Base-by-base conservation (phyloP, 2,797 vertebrate genomes). In the Ibycter americanus region DNA sequence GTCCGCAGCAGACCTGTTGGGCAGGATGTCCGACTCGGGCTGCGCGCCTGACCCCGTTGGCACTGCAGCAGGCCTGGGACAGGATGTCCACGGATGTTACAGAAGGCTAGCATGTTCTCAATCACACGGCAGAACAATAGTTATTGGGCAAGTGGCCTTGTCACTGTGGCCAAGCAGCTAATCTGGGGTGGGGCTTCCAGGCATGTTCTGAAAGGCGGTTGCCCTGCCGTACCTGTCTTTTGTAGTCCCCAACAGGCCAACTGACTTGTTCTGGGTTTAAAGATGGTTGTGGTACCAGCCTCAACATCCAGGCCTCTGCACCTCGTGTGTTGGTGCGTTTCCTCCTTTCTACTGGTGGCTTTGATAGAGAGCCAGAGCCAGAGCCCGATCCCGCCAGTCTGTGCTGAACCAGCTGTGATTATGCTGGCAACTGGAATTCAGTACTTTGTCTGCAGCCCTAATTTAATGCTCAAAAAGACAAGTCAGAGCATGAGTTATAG, bases 21-120 rank as follows among this genome's bases (percentile, higher is more conserved):
- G 86, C 94, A 93, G 95, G 95, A 96, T 94, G 89, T 94, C 93
- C 29, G 26, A 72, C 74, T 42, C 0, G 0, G 72, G 87, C 77
- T 40, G 89, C 0, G 8, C 31, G 0, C 6, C 54, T 86, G 92
- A 86, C 94, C 90, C 74, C 1, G 2, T 8, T 95, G 96, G 96
- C 86, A 82, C 51, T 8, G 51, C 88, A 68, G 63, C 63, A 70
- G 81, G 36, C 59, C 46, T 0, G 3, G 93, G 92, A 95, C 96
- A 94, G 97, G 85, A 94, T 74, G 94, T 95, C 74, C 89, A 78
- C 3, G 3, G 87, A 59, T 38, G 27, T 94, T 87, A 32, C 5
- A 0, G 91, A 82, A 68, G 55, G 56, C 66, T 72, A 40, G 44
- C 1, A 0, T 40, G 54, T 61, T 93, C 94, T 94, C 84, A 83